Evolutionary conservation across 2,888 invertebrate genomes (phyloP).

Genomic region (Limulus polyphemus): DNA sequence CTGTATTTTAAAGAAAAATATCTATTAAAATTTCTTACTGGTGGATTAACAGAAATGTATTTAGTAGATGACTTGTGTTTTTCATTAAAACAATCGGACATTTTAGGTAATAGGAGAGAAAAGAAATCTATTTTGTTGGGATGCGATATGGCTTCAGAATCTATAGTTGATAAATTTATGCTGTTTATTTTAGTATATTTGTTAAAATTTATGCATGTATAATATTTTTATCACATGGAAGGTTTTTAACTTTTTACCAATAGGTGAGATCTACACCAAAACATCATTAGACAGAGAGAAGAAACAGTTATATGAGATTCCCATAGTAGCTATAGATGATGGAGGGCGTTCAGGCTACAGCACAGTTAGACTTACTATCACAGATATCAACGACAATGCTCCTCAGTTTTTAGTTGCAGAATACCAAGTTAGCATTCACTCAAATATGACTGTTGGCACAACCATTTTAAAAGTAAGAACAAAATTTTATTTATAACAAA

Average conservation of each 20-base stretch:
- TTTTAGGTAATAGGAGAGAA: too few species aligned
- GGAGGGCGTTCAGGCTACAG: constrained; percentile 34
- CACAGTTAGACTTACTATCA: constrained; percentile 28
- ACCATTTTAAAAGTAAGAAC: constrained; percentile 31
- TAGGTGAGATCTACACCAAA: constrained; percentile 35
- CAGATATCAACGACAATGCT: constrained; percentile 36
- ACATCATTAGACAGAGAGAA: constrained; percentile 35
- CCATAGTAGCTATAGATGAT: constrained; percentile 36
- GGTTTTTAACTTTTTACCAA: constrained; percentile 25
- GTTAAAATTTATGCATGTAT: too few species aligned
- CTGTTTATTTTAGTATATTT: too few species aligned
- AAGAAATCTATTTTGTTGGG: too few species aligned
- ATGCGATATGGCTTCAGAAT: too few species aligned
- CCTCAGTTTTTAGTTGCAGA: constrained; percentile 35
- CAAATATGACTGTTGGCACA: constrained; percentile 30
- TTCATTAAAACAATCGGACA: too few species aligned
- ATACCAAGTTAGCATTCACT: constrained; percentile 34
- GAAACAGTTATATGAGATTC: constrained; percentile 32
- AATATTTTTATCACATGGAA: too few species aligned
- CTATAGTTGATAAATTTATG: too few species aligned
- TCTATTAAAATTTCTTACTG: too few species aligned
- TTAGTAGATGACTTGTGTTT: too few species aligned
- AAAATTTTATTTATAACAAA: neutral
- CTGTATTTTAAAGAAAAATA: too few species aligned
- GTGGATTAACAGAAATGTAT: too few species aligned